Conservation (phyloP, 2,113 vertebrate species). For the Ginglymostoma cirratum region DNA sequence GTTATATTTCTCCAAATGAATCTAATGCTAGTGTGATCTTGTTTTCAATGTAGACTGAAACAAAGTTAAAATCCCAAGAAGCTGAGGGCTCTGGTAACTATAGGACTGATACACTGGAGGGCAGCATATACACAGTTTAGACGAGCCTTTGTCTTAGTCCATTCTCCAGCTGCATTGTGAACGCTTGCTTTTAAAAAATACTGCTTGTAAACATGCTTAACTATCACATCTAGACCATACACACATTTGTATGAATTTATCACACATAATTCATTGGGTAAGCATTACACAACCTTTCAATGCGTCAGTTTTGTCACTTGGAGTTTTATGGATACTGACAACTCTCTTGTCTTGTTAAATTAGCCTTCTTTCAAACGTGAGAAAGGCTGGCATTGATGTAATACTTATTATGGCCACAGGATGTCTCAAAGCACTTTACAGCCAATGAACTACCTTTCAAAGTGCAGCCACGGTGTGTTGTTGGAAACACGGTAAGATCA, state of each 20-base stretch:
- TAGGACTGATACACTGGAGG: conserved; percentile 27
- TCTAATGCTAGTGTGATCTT: too few relatives aligned
- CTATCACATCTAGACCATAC: neutral
- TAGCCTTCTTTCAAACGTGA: neutral
- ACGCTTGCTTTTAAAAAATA: neutral
- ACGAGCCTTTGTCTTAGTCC: neutral
- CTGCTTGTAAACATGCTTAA: neutral
- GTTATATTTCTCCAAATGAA: neutral
- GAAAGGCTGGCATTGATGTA: neutral
- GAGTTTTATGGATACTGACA: neutral
- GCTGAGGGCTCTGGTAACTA: neutral
- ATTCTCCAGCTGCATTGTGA: neutral
- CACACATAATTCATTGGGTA: neutral
- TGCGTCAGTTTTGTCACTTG: neutral
- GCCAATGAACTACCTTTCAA: too few relatives aligned
- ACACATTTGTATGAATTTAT: neutral
- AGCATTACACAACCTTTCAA: neutral
- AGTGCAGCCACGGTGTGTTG: neutral
- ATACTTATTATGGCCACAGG: too few relatives aligned
- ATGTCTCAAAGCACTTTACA: neutral
- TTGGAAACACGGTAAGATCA: neutral
- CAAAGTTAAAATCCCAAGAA: neutral
- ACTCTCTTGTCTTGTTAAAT: neutral
- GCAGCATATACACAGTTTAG: conserved; percentile 27
- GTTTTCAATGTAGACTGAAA: neutral